Evolutionary conservation across 2,888 invertebrate genomes (phyloP), one percentile per base, ranked within the genome.

Genomic region (Cephus rjabovi): DNA sequence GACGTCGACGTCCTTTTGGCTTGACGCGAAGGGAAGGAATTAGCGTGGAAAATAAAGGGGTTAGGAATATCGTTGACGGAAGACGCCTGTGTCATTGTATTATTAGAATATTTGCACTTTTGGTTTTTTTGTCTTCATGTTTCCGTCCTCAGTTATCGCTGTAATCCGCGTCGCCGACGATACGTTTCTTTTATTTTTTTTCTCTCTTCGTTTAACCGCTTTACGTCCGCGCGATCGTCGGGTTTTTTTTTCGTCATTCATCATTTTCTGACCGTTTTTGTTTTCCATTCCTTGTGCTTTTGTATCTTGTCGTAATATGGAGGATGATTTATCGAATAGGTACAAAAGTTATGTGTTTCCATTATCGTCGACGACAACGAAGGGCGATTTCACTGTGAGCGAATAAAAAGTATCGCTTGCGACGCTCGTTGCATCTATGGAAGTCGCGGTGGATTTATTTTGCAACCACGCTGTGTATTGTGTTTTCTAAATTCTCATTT

Each of bases 401-500:
- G 23, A 56, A 56, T 56, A 56, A 56, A 56, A 56, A 23, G 40
- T 40, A 40, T 40, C 40, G 40, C 9, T 40, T 9, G 23, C 56
- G 56, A 56, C 56, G 56, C 23, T 56, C 56, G 56, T 56, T 56
- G 56, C 56, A 23, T 56, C 9, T 56, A 56, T 23, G 56, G 23
- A 23, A 23, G 56, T 23, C 23, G 23, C 23, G 56, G 71, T 75
- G 71, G 82, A 80, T 78, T 80, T 77, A 85, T 87, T 86, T 88
- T 88, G 85, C 87, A 88, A 88, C 83, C 86, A 85, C 86, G 83
- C 86, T 86, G 86, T 81, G 77, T 74, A 82, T 37, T 81, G 77
- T 75, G 71, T 77, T 77, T 77, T 76, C 35, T 31, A 9, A 74
- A 74, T 74, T 74, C 11, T 74, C 34, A n/a, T 23, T 30, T 30